Conservation (phyloP, 2,888 invertebrate genomes). For the Erebia palarica region DNA sequence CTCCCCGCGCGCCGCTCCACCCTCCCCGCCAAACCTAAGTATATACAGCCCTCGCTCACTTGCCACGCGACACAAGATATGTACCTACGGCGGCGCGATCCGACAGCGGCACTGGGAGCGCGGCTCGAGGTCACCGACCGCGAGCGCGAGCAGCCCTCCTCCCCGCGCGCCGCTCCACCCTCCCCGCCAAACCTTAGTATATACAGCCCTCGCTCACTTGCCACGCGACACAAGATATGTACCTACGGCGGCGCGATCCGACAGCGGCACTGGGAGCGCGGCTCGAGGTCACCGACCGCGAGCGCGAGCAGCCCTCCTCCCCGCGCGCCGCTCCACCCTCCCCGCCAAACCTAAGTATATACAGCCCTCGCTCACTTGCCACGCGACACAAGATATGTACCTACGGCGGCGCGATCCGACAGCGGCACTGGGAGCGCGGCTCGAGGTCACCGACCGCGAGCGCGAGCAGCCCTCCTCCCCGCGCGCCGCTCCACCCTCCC, state of each 20-base stretch:
- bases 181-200: constrained; percentile 68
- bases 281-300: constrained; percentile 85
- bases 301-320: constrained; percentile 67
- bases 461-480: constrained; percentile 53
- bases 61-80: too few species aligned
- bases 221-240: too few species aligned
- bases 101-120: too few species aligned
- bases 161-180: constrained; percentile 82
- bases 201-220: constrained; percentile 24
- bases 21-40: constrained; percentile 73
- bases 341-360: constrained; percentile 63
- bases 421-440: too few species aligned
- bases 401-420: too few species aligned
- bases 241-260: too few species aligned
- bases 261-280: too few species aligned
- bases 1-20: constrained; percentile 81
- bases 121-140: constrained; percentile 84
- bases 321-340: constrained; percentile 83
- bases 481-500: constrained; percentile 85
- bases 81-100: too few species aligned
- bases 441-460: constrained; percentile 87
- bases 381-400: too few species aligned
- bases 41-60: constrained; percentile 29
- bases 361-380: too few species aligned
- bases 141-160: constrained; percentile 75